Percentiles rank a stretch among this genome's conserved stretches.
These are phyloP conservation scores for Eupithecia centaureata DNA, from an alignment of 2,888 invertebrate genomes.

Conservation along the genomic window DNA sequence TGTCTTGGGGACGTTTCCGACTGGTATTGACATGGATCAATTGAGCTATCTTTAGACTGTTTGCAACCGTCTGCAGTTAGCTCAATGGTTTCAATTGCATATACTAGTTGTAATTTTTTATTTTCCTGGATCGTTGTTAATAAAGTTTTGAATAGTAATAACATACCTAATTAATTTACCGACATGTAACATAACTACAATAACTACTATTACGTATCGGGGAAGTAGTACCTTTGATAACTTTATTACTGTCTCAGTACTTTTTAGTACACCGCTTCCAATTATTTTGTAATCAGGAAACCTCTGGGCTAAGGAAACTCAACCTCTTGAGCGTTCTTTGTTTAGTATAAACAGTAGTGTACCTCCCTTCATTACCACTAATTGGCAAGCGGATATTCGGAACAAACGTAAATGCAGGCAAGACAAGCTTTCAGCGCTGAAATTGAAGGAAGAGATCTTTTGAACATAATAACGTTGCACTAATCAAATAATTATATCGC, in stretches of 20 bases:
- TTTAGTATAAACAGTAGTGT: background rate
- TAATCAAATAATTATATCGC: background rate
- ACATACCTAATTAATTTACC: too few relatives aligned
- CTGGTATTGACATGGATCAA: too few relatives aligned
- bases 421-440: background rate
- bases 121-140: too few relatives aligned
- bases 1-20: too few relatives aligned
- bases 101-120: too few relatives aligned
- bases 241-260: background rate
- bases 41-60: too few relatives aligned
- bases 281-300: background rate
- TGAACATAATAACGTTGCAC: background rate
- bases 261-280: background rate
- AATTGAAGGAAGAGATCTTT: background rate
- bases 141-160: too few relatives aligned
- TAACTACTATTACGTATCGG: too few relatives aligned
- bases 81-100: too few relatives aligned
- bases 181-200: too few relatives aligned
- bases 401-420: slow-evolving; percentile 4
- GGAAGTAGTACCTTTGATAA: too few relatives aligned
- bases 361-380: background rate
- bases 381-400: slow-evolving; percentile 5
- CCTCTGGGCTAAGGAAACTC: background rate
- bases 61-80: too few relatives aligned
- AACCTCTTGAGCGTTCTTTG: background rate